Evolutionary conservation across 2,888 invertebrate species (phyloP).

Genomic region (Dendrolimus pini): DNA sequence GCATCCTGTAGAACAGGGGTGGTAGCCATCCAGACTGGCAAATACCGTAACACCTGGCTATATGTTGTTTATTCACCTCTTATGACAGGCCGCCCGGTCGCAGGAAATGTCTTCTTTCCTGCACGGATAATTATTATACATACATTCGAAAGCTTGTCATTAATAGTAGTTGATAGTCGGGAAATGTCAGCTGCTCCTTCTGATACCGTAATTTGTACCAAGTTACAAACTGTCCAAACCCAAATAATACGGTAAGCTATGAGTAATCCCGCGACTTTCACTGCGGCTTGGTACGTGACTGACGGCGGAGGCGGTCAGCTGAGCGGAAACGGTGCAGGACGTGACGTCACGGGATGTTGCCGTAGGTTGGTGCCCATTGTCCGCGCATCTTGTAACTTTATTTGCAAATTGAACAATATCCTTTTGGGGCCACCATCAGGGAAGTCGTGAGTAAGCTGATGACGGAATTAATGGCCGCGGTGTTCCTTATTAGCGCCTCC

Average conservation of each 20-base stretch:
- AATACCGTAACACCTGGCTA: too few relatives aligned
- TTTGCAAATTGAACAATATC: not conserved
- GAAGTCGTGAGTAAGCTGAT: not conserved
- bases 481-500: not conserved
- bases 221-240: not conserved
- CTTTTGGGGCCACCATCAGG: not conserved
- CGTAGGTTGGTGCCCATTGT: conserved; percentile 28
- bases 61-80: too few relatives aligned
- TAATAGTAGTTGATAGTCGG: too few relatives aligned
- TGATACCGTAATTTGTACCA: too few relatives aligned
- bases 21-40: too few relatives aligned
- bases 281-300: conserved; percentile 33
- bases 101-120: too few relatives aligned
- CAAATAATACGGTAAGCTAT: not conserved
- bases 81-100: too few relatives aligned
- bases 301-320: conserved; percentile 47
- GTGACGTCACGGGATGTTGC: conserved; percentile 64
- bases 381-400: not conserved
- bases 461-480: not conserved
- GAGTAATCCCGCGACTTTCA: conserved; percentile 30
- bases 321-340: conserved; percentile 52
- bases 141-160: too few relatives aligned
- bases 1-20: too few relatives aligned
- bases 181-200: too few relatives aligned
- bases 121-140: too few relatives aligned